These are phyloP conservation scores for Sebastes hubbsi DNA, from an alignment of 2,797 vertebrate species.

Conservation along the genomic window DNA sequence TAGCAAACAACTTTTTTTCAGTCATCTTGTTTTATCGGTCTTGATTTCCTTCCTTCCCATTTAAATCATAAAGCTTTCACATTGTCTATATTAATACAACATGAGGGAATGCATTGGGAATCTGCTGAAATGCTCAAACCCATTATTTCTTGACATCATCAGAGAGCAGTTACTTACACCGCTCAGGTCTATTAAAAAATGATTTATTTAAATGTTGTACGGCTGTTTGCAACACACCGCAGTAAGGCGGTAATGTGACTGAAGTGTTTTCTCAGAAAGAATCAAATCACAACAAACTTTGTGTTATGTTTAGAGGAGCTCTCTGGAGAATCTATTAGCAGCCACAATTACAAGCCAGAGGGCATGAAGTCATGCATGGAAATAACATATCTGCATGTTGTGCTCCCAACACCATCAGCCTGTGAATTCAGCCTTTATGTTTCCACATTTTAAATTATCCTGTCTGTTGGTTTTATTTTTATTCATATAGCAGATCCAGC, in stretches of 20 bases:
- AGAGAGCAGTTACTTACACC: neutral
- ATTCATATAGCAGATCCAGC: neutral
- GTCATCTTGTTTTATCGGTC: neutral
- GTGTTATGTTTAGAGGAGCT: slow-evolving; percentile 43
- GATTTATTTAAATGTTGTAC: slow-evolving; percentile 11
- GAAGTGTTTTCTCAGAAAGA: slow-evolving; percentile 15
- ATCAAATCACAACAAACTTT: slow-evolving; percentile 38
- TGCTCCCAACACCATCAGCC: neutral
- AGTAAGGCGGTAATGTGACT: neutral
- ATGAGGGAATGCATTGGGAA: neutral
- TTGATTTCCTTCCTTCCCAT: neutral
- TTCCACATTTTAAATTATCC: neutral
- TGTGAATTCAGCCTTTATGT: neutral
- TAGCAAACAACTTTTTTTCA: neutral
- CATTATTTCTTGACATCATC: slow-evolving; percentile 16
- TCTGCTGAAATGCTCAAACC: neutral
- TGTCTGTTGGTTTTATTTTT: neutral
- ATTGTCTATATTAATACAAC: neutral
- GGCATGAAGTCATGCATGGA: slow-evolving; percentile 35
- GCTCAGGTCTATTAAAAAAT: neutral
- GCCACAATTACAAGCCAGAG: slow-evolving; percentile 29
- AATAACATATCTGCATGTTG: slow-evolving; percentile 45
- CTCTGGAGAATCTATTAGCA: slow-evolving; percentile 45
- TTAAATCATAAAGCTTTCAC: neutral
- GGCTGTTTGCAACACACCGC: neutral